A percentile compares a stretch with the other conserved stretches of the same genome.
Conservation (phyloP, 2,113 vertebrate species). For the Podarcis muralis region DNA sequence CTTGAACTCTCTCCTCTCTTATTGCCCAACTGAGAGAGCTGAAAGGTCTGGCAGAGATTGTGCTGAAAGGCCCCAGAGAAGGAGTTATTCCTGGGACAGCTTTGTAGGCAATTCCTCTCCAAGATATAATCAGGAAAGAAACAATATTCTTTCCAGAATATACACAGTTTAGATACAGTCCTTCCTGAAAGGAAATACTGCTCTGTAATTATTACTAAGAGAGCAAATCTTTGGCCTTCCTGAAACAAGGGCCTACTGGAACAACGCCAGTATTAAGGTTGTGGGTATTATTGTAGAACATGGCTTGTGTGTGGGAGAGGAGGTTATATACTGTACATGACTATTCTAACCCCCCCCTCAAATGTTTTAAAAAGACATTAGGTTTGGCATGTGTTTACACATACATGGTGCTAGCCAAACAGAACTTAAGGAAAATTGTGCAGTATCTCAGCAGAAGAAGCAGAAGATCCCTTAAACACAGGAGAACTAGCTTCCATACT, state of each 20-base stretch:
- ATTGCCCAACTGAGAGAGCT: background rate
- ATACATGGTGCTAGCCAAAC: background rate
- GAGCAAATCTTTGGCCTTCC: conserved; percentile 41
- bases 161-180: conserved; percentile 34
- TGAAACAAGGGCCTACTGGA: conserved; percentile 47
- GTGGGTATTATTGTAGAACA: conserved; percentile 26
- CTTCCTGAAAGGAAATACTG: conserved; percentile 64
- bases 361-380: background rate
- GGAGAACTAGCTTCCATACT: background rate
- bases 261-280: conserved; percentile 23
- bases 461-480: background rate
- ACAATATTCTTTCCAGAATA: conserved; percentile 57
- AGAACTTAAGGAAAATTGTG: background rate
- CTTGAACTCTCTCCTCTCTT: background rate
- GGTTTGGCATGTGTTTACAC: too few species aligned
- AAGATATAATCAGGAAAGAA: conserved; percentile 68
- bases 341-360: background rate
- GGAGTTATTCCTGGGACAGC: conserved; percentile 49
- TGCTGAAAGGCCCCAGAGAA: conserved; percentile 33
- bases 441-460: background rate
- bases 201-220: conserved; percentile 58
- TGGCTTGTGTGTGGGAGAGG: background rate
- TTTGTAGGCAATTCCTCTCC: conserved; percentile 51
- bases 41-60: background rate
- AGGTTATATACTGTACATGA: background rate